These are phyloP conservation scores for Piezodorus guildinii DNA, from an alignment of 1,140 invertebrate genomes.

Conservation along the genomic window DNA sequence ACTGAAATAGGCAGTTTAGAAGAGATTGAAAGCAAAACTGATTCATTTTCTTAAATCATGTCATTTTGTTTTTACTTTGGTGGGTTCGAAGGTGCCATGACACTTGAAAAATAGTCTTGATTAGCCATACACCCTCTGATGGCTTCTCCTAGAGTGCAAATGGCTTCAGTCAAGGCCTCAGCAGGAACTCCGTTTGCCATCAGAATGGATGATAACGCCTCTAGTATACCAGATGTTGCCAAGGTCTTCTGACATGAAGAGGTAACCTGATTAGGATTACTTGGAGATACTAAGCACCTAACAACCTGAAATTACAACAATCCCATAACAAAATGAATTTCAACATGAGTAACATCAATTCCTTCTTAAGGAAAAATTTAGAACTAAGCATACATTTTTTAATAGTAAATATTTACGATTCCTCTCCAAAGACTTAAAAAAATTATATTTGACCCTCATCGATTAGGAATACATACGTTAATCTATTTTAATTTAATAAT, in stretches of 20 bases:
- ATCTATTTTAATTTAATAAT: no score
- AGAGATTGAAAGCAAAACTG: background rate
- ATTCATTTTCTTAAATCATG: background rate
- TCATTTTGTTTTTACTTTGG: conserved; percentile 48
- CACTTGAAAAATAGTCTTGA: conserved; percentile 82
- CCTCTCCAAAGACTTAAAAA: no score
- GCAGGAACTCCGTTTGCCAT: conserved; percentile 95
- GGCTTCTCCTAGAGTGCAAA: conserved; percentile 88
- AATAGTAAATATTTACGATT: no score
- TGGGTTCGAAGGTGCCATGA: conserved; percentile 86
- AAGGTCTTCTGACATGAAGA: conserved; percentile 80
- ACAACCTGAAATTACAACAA: conserved; percentile 48
- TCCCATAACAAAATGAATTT: no score
- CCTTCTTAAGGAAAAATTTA: no score
- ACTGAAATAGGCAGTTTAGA: conserved; percentile 36
- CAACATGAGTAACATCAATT: no score
- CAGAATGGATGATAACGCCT: conserved; percentile 76
- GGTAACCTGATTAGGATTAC: conserved; percentile 65
- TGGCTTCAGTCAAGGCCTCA: conserved; percentile 90
- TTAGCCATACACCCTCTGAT: conserved; percentile 82
- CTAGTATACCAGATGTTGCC: conserved; percentile 66
- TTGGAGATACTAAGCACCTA: conserved; percentile 77
- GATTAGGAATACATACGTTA: no score
- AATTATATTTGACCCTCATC: no score
- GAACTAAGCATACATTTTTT: no score